Base-by-base conservation (phyloP, 2,113 vertebrate genomes). In the Mobula hypostoma region DNA sequence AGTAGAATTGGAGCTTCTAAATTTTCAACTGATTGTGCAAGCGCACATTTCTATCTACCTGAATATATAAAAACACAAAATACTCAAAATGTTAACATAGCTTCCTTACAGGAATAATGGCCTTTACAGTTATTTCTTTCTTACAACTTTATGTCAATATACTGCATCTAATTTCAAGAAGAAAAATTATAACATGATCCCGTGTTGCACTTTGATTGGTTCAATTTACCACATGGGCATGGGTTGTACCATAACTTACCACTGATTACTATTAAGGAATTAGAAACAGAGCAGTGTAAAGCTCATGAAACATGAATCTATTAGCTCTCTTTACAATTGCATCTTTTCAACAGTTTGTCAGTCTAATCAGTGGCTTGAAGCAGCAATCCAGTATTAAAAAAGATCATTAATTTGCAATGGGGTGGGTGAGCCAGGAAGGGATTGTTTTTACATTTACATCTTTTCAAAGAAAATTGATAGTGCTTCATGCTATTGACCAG, bases 31-130 rank as follows among this genome's bases (percentile, higher is more conserved):
- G 32, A 36, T 91, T 63, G 68, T 91, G 36, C 61, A 27, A 88
- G 29, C 29, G 15, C 27, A 88, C 11, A 29, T 63, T 36, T 74
- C 36, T 92, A 40, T 92, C n/a, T 21, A 40, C 21, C 66, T 14
- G 90, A 92, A 87, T 36, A 7, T 32, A 92, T 40, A 91, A 21
- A 68, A 5, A 15, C n/a, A 66, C 8, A 61, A 66, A 5, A 66
- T 63, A 90, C 29, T 83, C 14, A 7, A 56, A 56, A 36, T 36
- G 0, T 48, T 72, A 92, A 72, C n/a, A 48, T 29, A 74, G 21
- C 6, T 72, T 40, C 63, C 32, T 92, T 92, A 36, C 66, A 92
- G 90, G 66, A 92, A 92, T 92, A 92, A 92, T 72, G 88, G 88
- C 88, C 88, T 92, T 70, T 92, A 92, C 88, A 92, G 88, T 40